Evolutionary conservation across 2,113 vertebrate species (phyloP), one percentile per base, ranked within the genome.

Genomic region (Callipepla squamata): DNA sequence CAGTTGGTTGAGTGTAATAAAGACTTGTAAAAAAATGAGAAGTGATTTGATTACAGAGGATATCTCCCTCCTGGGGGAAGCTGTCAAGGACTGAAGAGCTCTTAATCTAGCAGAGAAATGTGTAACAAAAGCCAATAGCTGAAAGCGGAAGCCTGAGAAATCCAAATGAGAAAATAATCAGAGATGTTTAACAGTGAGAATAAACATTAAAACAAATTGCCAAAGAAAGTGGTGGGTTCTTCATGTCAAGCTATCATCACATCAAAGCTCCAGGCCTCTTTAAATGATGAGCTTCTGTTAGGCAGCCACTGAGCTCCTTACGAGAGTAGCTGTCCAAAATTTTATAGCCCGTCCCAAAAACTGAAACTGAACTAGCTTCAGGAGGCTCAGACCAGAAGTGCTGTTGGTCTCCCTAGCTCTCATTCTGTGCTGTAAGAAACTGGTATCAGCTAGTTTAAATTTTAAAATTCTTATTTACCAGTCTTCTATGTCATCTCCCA

Each of bases 121-220:
- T 3, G 3, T 38, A 85, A 80, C 55, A 77, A 87, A 82, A 83
- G 48, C 67, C 72, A 83, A 25, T 22, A 68, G 59, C 50, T 85
- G 69, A 70, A 90, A 92, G 78, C 1, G 6, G 79, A 85, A 92
- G 85, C 47, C 72, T 89, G 85, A 74, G 34, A 90, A 84, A 62
- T 87, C 91, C 44, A 61, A 91, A 87, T 78, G 68, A 87, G 57
- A 92, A 93, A 88, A 83, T 67, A 7, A 67, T 70, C 72, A 90
- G 59, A 89, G 77, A 68, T 48, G 7, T 78, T 83, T 53, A 92
- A 66, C 51, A 48, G 14, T 72, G 47, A 85, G 65, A 90, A 7
- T 67, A 80, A 87, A 25, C 34, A 63, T 82, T 93, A 92, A 69
- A 85, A 67, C 14, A 82, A 87, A 70, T 77, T 77, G n/a, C 58